These are phyloP conservation scores for Varecia variegata DNA, from an alignment of 2,797 vertebrate species.

Conservation along the genomic window DNA sequence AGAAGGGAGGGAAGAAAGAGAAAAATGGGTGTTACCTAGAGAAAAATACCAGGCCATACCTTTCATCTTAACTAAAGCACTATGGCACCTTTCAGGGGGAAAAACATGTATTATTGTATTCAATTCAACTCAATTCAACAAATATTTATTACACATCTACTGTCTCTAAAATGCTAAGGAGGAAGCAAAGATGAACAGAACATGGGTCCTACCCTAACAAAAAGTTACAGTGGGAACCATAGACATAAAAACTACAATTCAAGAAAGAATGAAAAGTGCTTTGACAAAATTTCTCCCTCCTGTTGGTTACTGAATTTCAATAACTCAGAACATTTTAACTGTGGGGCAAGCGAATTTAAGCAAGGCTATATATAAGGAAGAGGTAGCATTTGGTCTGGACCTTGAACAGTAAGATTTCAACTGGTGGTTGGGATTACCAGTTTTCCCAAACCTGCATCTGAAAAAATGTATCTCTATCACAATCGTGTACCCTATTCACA, in stretches of 20 bases:
- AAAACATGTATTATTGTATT: neutral
- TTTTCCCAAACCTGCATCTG: conserved; percentile 23
- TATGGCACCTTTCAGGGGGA: neutral
- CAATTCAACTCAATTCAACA: neutral
- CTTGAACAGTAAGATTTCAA: neutral
- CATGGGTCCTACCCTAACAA: neutral
- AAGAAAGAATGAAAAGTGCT: conserved; percentile 8
- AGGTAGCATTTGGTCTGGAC: neutral
- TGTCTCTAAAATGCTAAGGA: conserved; percentile 15
- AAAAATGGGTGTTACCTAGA: neutral
- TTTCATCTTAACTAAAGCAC: conserved; percentile 28
- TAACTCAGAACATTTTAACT: conserved; percentile 1
- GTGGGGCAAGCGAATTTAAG: neutral
- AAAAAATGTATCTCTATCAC: conserved; percentile 28
- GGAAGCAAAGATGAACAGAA: conserved; percentile 41
- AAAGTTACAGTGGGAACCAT: neutral
- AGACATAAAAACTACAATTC: neutral
- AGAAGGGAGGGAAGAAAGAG: conserved; percentile 25
- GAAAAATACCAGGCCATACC: neutral
- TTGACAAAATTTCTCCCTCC: neutral
- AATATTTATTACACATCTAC: neutral
- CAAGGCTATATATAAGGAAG: neutral
- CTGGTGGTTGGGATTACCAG: neutral
- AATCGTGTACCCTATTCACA: neutral
- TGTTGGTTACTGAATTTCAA: neutral